phyloP scores from a whole-genome alignment of 1,140 invertebrate genomes.

The Bombus difficillimus region DNA sequence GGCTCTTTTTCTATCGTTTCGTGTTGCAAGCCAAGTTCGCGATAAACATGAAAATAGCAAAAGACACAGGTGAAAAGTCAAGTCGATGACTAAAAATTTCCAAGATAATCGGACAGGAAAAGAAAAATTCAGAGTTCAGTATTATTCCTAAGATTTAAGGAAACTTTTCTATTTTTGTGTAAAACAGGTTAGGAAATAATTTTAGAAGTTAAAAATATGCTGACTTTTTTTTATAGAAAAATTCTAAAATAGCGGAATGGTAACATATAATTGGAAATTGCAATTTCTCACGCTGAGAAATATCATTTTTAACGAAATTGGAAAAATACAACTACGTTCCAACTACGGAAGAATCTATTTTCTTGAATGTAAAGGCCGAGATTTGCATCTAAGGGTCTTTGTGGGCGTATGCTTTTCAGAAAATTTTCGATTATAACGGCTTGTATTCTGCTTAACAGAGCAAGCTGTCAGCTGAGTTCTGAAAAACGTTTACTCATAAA shows the following conservation, averaged over 20 bases:
- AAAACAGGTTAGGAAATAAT: not conserved
- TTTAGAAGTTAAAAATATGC: not conserved
- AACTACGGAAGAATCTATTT: not conserved
- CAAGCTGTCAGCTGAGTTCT: not conserved
- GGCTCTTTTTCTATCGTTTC: constrained; percentile 4
- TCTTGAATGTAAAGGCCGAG: not conserved
- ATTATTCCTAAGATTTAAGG: not conserved
- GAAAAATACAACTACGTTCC: too few species aligned
- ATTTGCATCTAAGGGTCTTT: not conserved
- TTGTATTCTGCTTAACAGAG: not conserved
- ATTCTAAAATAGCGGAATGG: not conserved
- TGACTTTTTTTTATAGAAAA: not conserved
- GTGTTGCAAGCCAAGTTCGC: not conserved
- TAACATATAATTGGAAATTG: not conserved
- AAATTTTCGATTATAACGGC: not conserved
- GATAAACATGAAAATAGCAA: constrained; percentile 42
- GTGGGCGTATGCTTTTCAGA: constrained; percentile 5
- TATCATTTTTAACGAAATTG: not conserved
- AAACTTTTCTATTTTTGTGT: too few species aligned
- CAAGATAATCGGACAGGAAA: constrained; percentile 15
- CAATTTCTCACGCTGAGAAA: not conserved
- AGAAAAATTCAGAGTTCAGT: not conserved
- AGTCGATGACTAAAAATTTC: constrained; percentile 18
- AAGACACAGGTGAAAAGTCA: constrained; percentile 20
- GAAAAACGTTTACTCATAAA: too few species aligned